Evolutionary conservation across 2,113 vertebrate genomes (phyloP), one percentile per base, ranked within the genome.

Genomic region (Spea multiplicata): DNA sequence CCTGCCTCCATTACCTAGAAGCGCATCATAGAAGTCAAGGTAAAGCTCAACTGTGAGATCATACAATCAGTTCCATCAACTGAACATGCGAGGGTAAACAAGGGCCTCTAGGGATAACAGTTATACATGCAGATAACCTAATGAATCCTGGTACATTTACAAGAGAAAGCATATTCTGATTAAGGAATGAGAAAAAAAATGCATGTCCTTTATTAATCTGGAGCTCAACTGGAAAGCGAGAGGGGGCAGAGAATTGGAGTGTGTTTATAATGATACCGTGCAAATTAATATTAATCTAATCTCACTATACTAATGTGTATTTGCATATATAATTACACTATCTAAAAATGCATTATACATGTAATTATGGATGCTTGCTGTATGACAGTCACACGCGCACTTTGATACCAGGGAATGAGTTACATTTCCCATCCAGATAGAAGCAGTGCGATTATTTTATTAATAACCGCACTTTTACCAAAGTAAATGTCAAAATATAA

Each of bases 221-320:
- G 52, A 74, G 66, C 71, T 61, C 48, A 48, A 65, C 50, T 71
- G 59, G 78, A 64, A n/a, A 64, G 61, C 64, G 68, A 45, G 78
- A 49, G 62, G 75, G 75, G 75, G 71, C 71, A 12, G n/a, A 61
- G 71, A 68, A 74, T 44, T 66, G 57, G 57, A 71, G 49, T 80
- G 71, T 80, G 71, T 80, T 80, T 80, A 65, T 80, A 80, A 52
- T 61, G 78, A 80, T 72, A 80, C 78, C 78, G 61, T 74, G 78
- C 78, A 74, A 80, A 80, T 80, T 80, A 80, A 80, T 80, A 80
- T 68, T 80, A 80, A 80, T 80, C 71, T 74, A 80, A 80, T 80
- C 78, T 80, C 52, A 50, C 78, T 44, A 73, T 73, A 80, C 71
- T 80, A 80, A 80, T 80, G 71, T 74, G 78, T 80, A 73, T 80